Base-by-base conservation (phyloP, 2,113 vertebrate genomes). In the Sylvilagus bachmani region DNA sequence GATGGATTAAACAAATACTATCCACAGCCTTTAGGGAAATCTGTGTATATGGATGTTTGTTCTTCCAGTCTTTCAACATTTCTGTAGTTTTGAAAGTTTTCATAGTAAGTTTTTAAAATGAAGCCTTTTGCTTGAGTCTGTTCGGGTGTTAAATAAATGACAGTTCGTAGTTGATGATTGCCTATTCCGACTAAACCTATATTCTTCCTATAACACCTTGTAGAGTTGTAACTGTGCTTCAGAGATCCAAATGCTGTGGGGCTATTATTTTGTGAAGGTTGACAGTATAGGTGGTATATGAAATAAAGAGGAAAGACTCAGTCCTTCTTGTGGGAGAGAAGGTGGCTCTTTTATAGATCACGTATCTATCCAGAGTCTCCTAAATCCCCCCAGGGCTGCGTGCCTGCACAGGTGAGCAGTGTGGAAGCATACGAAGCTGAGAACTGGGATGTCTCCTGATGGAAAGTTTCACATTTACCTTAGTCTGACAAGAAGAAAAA, bases 121-220 rank as follows among this genome's bases (percentile, higher is more conserved):
- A 1, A 62, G 38, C 16, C 13, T 86, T 90, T 92, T 78, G 78
- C 91, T 83, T 87, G 11, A 73, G 70, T 94, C 74, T 89, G 55
- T 73, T 64, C 71, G 33, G 51, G 84, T 78, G 38, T 80, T 33
- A 89, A 82, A 51, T 73, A 89, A 86, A 51, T 73, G 66, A 12
- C 83, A 66, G 71, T 91, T 91, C 77, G 27, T 71, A n/a, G 33
- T 86, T 75, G 25, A 31, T 89, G 31, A 66, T 31, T 94, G 83
- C 44, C 38, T 73, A 58, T 58, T 71, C 53, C 64, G 16, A 77
- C 16, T 79, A 53, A 38, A 36, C 81, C 67, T 22, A n/a, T 17
- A 62, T 79, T 58, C 55, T 85, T 55, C 4, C 33, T 36, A 84
- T 19, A 81, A 82, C n/a, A 64, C 19, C n/a, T 93, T 51, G 44